Conservation (phyloP, 2,888 invertebrate species). For the Cancer borealis region DNA sequence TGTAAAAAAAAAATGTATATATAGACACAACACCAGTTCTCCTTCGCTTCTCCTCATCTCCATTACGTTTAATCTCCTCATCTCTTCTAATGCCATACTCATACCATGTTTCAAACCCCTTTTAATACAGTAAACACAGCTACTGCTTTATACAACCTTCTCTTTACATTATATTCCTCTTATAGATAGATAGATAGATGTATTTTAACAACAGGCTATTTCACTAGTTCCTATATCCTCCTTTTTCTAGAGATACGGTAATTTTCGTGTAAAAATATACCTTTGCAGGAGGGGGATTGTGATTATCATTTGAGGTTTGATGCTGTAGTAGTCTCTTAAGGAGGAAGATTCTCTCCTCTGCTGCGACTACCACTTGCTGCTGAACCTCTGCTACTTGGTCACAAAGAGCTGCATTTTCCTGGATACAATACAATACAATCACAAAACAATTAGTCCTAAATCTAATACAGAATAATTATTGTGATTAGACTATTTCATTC, state of each 20-base stretch:
- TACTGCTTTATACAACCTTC: no score
- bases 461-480: not conserved
- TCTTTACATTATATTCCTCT: no score
- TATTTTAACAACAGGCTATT: no score
- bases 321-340: conserved; percentile 85
- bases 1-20: not conserved
- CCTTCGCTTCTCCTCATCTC: no score
- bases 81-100: no score
- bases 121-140: no score
- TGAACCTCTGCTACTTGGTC: conserved; percentile 93
- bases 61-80: no score
- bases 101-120: no score
- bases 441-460: not conserved
- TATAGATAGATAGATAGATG: no score
- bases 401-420: conserved; percentile 84
- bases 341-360: conserved; percentile 91
- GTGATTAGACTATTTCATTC: not conserved
- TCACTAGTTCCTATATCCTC: no score
- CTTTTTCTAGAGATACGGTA: not conserved
- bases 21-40: no score
- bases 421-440: conserved; percentile 15
- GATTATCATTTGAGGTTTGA: conserved; percentile 78
- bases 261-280: conserved; percentile 54
- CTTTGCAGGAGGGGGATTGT: conserved; percentile 58
- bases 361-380: conserved; percentile 88